Evolutionary conservation across 2,113 vertebrate genomes (phyloP).

Genomic region (Gymnorhina tibicen): DNA sequence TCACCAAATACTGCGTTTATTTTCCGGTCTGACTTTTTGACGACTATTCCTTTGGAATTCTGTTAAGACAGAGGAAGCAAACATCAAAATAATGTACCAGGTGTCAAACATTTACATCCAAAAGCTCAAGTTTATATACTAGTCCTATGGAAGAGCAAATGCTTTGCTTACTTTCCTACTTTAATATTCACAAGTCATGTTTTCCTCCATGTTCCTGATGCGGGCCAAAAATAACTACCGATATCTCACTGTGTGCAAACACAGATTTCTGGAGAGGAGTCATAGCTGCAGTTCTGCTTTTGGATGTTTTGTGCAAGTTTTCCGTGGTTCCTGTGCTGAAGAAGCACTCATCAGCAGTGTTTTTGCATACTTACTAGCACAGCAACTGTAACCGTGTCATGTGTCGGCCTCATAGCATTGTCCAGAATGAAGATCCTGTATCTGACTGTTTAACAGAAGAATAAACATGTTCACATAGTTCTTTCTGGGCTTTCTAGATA

Average conservation of each 20-base stretch:
- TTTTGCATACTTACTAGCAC: constrained; percentile 59
- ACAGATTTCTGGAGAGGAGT: not conserved
- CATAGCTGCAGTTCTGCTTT: not conserved
- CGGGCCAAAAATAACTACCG: not conserved
- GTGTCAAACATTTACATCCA: not conserved
- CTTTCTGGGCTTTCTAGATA: not conserved
- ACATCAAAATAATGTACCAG: not conserved
- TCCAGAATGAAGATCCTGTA: constrained; percentile 71
- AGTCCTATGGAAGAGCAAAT: not conserved
- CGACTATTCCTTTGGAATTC: constrained; percentile 65
- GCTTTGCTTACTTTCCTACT: not conserved
- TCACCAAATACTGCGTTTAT: constrained; percentile 14
- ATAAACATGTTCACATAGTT: not conserved
- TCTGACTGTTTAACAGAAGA: constrained; percentile 51
- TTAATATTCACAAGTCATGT: rapidly evolving
- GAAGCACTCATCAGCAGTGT: not conserved
- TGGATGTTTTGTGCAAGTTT: not conserved
- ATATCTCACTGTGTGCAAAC: not conserved
- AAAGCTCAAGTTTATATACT: not conserved
- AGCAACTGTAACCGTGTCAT: constrained; percentile 43
- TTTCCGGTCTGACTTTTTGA: constrained; percentile 30
- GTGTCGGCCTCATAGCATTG: constrained; percentile 60
- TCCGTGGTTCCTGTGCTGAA: not conserved
- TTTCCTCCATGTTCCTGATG: not conserved
- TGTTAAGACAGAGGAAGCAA: constrained; percentile 27